Base-by-base conservation (phyloP, 2,113 vertebrate species). In the Dinomys branickii region DNA sequence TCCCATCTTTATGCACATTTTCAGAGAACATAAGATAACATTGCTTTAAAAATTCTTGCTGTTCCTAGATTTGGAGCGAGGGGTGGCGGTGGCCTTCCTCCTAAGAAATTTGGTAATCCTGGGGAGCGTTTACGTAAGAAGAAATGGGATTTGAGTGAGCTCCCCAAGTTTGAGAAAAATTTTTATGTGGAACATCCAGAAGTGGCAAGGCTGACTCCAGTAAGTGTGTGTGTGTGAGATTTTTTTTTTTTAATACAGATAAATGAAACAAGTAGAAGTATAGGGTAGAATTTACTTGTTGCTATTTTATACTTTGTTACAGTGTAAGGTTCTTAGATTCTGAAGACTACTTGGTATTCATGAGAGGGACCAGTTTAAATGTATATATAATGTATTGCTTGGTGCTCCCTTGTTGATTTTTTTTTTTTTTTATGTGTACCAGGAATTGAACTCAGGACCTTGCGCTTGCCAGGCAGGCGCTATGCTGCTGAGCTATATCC, bases 111-210 rank as follows among this genome's bases (percentile, higher is more conserved):
- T 98, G 99, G 99, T 73, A 99, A 99, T 98, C 99, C 99, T 0
- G 99, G 99, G 5, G 99, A 99, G 61, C 99, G 99, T 41, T 99
- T 99, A 4, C 99, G 99, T 69, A 99, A 99, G 97, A 99, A 99
- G 98, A 99, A 99, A 93, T 99, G 99, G 99, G 99, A 99, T 97
- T 98, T 99, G 87, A 99, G 98, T 38, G 99, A 99, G 73, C 98
- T 99, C 54, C 99, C 99, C 44, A 99, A 99, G 84, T 99, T 99
- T 98, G 99, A 99, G 98, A 99, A 99, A 98, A 99, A 99, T 97
- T 99, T 99, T 96, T 99, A 99, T 4, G 98, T 98, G 56, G 99
- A 99, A 93, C 99, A 99, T 95, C 99, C 98, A 0, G 99, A 99
- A 95, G 98, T 99, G 88, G 99, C 99, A 94, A 99, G 97, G 44